Conservation (phyloP, 23 tunicate genomes). For the Botrylloides violaceus region DNA sequence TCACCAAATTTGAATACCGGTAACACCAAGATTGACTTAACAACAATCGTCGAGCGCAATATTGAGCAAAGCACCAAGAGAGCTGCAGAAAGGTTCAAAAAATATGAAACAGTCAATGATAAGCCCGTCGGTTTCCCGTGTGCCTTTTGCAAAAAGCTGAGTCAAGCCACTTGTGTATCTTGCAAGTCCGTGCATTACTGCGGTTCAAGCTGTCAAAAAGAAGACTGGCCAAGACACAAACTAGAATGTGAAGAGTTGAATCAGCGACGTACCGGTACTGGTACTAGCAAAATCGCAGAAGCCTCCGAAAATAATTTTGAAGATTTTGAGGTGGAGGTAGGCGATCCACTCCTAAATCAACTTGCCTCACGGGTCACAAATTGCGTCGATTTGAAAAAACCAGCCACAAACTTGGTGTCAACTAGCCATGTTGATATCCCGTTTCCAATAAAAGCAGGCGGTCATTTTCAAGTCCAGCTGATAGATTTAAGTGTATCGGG, state of each 20-base stretch:
- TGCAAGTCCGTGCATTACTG: constrained; percentile 21
- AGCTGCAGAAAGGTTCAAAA: constrained; percentile 6
- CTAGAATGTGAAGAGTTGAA: neutral
- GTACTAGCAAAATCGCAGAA: too few species aligned
- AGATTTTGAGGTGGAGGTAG: too few species aligned
- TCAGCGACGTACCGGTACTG: too few species aligned
- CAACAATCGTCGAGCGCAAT: neutral
- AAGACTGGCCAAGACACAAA: constrained; percentile 9
- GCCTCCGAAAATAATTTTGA: too few species aligned
- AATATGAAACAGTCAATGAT: neutral
- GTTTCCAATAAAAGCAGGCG: neutral
- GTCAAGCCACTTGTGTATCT: neutral
- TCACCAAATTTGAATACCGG: neutral
- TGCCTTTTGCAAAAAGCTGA: neutral
- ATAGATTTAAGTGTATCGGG: neutral
- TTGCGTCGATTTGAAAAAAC: too few species aligned
- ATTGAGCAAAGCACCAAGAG: constrained; percentile 6
- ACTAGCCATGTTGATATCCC: neutral
- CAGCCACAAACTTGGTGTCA: too few species aligned
- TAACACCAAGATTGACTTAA: neutral
- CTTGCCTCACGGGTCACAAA: too few species aligned
- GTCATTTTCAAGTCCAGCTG: neutral
- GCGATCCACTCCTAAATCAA: too few species aligned
- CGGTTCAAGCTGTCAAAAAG: constrained; percentile 16
- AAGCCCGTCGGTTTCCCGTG: neutral